A percentile compares a stretch with the other conserved stretches of the same genome.
phyloP scores from a whole-genome alignment of 2,797 vertebrate genomes.

The Nannoperca obscura region DNA sequence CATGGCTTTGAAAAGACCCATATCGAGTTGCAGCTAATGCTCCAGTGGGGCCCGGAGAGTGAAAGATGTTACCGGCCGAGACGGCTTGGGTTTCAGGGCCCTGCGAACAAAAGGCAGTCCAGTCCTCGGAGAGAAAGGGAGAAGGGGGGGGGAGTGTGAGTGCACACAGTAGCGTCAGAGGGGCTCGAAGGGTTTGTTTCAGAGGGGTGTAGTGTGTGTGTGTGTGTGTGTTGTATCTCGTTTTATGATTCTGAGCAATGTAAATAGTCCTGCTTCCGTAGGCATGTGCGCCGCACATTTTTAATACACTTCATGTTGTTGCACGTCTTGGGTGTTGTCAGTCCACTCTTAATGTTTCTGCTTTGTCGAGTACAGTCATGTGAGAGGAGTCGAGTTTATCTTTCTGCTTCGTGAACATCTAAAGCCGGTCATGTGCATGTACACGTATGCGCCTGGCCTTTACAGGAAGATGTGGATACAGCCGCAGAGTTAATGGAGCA shows the following conservation, averaged over 20 bases:
- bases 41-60: slow-evolving; percentile 83
- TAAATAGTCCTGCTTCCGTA: slow-evolving; percentile 25
- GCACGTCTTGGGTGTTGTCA: slow-evolving; percentile 34
- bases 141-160: slow-evolving; percentile 35
- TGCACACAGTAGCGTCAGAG: slow-evolving; percentile 62
- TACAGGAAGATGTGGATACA: slow-evolving; percentile 69
- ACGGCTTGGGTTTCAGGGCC: slow-evolving; percentile 83
- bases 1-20: slow-evolving; percentile 83
- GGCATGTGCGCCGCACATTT: slow-evolving; percentile 1
- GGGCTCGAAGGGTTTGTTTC: slow-evolving; percentile 45
- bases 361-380: slow-evolving; percentile 51
- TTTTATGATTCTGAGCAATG: slow-evolving; percentile 34
- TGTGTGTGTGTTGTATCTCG: slow-evolving; percentile 15
- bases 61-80: slow-evolving; percentile 86
- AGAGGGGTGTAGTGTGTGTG: slow-evolving; percentile 9
- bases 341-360: slow-evolving; percentile 21
- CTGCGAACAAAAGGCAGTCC: slow-evolving; percentile 82
- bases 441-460: slow-evolving; percentile 18
- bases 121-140: slow-evolving; percentile 71
- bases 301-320: slow-evolving; percentile 51
- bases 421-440: background rate
- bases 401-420: slow-evolving; percentile 26
- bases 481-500: slow-evolving; percentile 78
- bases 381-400: slow-evolving; percentile 30
- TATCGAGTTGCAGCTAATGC: slow-evolving; percentile 86